phyloP scores from a whole-genome alignment of 92 coral and sea anemone genomes.

The Bergia sp. region DNA sequence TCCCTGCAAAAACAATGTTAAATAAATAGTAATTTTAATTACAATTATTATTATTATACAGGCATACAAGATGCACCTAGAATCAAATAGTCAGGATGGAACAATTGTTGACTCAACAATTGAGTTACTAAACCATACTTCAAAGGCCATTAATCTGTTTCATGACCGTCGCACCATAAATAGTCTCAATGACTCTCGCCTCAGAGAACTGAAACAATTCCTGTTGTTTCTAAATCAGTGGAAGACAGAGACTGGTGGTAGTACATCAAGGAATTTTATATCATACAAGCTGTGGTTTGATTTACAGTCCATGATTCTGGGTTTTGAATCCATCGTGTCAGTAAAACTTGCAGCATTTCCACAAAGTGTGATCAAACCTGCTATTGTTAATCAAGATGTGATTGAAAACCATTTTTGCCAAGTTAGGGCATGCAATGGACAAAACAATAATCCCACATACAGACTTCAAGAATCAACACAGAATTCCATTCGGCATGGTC shows the following conservation, averaged over 20 bases:
- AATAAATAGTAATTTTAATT: too few relatives aligned
- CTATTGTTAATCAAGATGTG: slow-evolving; percentile 30
- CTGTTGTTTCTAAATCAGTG: slow-evolving; percentile 1
- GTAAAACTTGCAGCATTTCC: slow-evolving; percentile 12
- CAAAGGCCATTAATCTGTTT: slow-evolving; percentile 32
- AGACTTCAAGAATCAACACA: slow-evolving; percentile 48
- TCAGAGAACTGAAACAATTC: background rate
- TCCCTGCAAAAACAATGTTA: too few relatives aligned
- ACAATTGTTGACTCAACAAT: slow-evolving; percentile 19
- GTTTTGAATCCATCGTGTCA: slow-evolving; percentile 15
- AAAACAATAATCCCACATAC: slow-evolving; percentile 48
- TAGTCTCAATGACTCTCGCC: background rate
- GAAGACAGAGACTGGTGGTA: background rate
- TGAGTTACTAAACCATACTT: slow-evolving; percentile 29
- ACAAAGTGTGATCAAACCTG: slow-evolving; percentile 27
- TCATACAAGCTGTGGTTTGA: slow-evolving; percentile 36
- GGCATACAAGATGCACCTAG: slow-evolving; percentile 42
- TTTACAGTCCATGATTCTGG: slow-evolving; percentile 30
- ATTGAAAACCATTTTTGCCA: too few relatives aligned
- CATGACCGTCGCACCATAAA: slow-evolving; percentile 24
- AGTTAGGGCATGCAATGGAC: slow-evolving; percentile 53
- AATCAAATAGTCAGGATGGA: slow-evolving; percentile 30
- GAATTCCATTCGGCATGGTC: slow-evolving; percentile 42
- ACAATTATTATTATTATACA: too few relatives aligned
- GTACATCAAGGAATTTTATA: background rate